These are phyloP conservation scores for Microdon myrmicae DNA, from an alignment of 2,888 invertebrate genomes.

Conservation along the genomic window DNA sequence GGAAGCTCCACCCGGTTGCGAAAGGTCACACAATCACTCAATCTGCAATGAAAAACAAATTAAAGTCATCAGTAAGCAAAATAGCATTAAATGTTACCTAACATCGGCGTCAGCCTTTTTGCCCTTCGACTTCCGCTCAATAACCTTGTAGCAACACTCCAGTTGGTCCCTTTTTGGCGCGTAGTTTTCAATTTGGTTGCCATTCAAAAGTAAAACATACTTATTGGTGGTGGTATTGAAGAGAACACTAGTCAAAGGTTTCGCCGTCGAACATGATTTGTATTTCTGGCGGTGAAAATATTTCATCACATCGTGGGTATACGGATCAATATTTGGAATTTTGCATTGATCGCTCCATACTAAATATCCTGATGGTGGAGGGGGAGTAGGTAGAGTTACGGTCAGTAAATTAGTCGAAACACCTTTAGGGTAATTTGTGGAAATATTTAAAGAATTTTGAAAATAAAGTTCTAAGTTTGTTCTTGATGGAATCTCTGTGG, in stretches of 20 bases:
- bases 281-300: constrained; percentile 70
- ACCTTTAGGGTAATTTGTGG: constrained; percentile 19
- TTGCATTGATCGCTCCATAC: constrained; percentile 72
- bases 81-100: constrained; percentile 52
- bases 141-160: constrained; percentile 63
- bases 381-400: constrained; percentile 34
- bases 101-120: constrained; percentile 59
- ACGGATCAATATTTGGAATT: constrained; percentile 73
- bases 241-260: constrained; percentile 60
- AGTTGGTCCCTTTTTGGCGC: constrained; percentile 53
- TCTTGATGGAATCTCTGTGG: constrained; percentile 30
- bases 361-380: constrained; percentile 62
- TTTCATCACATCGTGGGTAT: constrained; percentile 69
- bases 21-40: constrained; percentile 68
- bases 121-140: constrained; percentile 58
- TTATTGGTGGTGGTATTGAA: constrained; percentile 56
- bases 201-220: constrained; percentile 60
- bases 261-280: constrained; percentile 67
- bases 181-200: constrained; percentile 55
- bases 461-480: no score
- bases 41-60: constrained; percentile 39
- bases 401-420: constrained; percentile 18
- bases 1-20: constrained; percentile 61
- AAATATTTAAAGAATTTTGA: constrained; percentile 30
- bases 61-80: constrained; percentile 1